These are phyloP conservation scores for Callospermophilus lateralis DNA, from an alignment of 2,113 vertebrate genomes.

Conservation along the genomic window DNA sequence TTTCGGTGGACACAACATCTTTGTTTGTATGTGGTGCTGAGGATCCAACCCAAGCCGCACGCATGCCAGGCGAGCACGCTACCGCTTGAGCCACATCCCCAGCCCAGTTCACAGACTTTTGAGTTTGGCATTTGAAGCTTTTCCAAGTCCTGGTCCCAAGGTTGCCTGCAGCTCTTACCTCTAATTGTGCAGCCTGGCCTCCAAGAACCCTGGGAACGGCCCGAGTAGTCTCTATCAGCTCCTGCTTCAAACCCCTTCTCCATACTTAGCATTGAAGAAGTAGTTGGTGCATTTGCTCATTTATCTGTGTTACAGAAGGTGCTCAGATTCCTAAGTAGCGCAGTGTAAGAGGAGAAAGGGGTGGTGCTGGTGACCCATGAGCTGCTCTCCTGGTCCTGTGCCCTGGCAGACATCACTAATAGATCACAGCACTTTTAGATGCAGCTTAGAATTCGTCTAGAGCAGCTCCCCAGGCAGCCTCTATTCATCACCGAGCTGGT, in stretches of 20 bases:
- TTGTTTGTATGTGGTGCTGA: no score
- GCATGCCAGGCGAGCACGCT: no score
- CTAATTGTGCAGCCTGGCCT: background rate
- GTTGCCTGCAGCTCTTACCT: background rate
- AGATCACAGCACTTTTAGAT: background rate
- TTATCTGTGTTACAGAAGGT: background rate
- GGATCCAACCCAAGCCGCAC: no score
- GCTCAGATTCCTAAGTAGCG: background rate
- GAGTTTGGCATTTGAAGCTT: background rate
- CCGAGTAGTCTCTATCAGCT: background rate
- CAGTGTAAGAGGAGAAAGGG: background rate
- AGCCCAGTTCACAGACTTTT: background rate
- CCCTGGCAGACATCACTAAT: background rate
- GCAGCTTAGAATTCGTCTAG: background rate
- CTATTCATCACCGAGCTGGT: background rate
- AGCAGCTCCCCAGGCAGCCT: background rate
- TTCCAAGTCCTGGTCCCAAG: background rate
- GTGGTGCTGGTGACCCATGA: background rate
- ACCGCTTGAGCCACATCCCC: no score
- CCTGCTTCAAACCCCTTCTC: background rate
- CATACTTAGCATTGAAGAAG: background rate
- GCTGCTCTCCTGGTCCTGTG: rapidly evolving
- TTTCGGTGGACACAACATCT: no score
- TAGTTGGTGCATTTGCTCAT: background rate
- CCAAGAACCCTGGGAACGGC: background rate